These are phyloP conservation scores for Adrianichthys oophorus DNA, from an alignment of 2,797 vertebrate species.

Conservation along the genomic window DNA sequence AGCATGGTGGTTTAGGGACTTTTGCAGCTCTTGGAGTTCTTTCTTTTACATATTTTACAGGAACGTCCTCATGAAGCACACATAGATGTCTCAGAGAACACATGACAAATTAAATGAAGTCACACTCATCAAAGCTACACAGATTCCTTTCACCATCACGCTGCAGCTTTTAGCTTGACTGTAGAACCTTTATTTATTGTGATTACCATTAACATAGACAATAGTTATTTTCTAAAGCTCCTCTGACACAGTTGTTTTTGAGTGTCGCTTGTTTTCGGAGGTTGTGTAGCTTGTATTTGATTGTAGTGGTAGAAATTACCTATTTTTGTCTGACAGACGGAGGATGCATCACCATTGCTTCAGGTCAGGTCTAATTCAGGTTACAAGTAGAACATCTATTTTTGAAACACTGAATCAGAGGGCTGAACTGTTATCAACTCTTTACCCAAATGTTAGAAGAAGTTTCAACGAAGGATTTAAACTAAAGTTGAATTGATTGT, in stretches of 20 bases:
- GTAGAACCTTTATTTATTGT: slow-evolving; percentile 1
- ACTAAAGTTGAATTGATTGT: too few species aligned
- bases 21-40: slow-evolving; percentile 3
- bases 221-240: neutral
- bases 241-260: slow-evolving; percentile 8
- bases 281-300: slow-evolving; percentile 29
- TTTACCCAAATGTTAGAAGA: neutral
- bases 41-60: slow-evolving; percentile 16
- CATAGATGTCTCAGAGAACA: slow-evolving; percentile 10
- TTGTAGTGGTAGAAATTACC: slow-evolving; percentile 12
- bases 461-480: neutral
- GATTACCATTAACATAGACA: neutral
- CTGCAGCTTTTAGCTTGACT: slow-evolving; percentile 8
- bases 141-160: slow-evolving; percentile 3
- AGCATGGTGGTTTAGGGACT: neutral
- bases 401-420: neutral
- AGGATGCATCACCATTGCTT: slow-evolving; percentile 10
- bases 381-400: neutral
- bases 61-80: slow-evolving; percentile 17
- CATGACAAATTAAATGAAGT: neutral
- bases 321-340: slow-evolving; percentile 3
- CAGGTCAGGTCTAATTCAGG: neutral
- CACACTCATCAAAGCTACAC: too few species aligned
- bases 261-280: slow-evolving; percentile 28
- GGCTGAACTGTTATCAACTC: neutral